Evolutionary conservation across 2,113 vertebrate species (phyloP), one percentile per base, ranked within the genome.

Genomic region (Catharus fuscescens): DNA sequence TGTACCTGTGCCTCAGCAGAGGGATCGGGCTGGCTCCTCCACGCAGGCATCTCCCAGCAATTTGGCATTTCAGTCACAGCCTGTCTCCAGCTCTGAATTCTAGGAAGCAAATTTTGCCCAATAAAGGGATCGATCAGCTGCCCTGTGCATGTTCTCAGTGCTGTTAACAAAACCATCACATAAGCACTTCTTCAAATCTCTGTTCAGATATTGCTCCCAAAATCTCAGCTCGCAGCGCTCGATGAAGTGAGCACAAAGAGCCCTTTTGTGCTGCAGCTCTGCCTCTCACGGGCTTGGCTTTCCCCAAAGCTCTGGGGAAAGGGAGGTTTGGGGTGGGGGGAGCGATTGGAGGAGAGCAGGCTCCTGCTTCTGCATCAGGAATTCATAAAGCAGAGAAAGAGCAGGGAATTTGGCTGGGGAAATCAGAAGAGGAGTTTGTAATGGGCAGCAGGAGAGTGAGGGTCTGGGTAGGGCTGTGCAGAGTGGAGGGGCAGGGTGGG

Each of bases 81-180:
- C 67, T 2, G 0, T 12, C 78, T 65, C 67, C 83, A 67, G 81
- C 88, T 86, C 64, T 29, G 74, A 88, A 86, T 92, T 78, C 86
- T 38, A 71, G 93, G 90, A 91, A 95, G 83, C 38, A 77, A 73
- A 70, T 95, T 88, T 92, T 74, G 60, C 78, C 88, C 60, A 72
- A 80, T 82, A 92, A 92, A 94, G 56, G 78, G 85, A 96, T 97
- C 69, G 42, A 93, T 97, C 79, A 83, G 36, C 57, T 77, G 83
- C 90, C 31, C 54, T 54, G 80, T 72, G 92, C 91, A 57, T 81
- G 83, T 90, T 95, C 93, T 90, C 64, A 14, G 34, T 0, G 26
- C 62, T 80, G 80, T 94, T 96, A 96, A 96, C 91, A 95, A 96
- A 97, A 83, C 83, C 54, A 88, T 90, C 93, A 87, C 81, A 91